phyloP scores from a whole-genome alignment of 2,888 invertebrate species.

The Punctoribates punctum region DNA sequence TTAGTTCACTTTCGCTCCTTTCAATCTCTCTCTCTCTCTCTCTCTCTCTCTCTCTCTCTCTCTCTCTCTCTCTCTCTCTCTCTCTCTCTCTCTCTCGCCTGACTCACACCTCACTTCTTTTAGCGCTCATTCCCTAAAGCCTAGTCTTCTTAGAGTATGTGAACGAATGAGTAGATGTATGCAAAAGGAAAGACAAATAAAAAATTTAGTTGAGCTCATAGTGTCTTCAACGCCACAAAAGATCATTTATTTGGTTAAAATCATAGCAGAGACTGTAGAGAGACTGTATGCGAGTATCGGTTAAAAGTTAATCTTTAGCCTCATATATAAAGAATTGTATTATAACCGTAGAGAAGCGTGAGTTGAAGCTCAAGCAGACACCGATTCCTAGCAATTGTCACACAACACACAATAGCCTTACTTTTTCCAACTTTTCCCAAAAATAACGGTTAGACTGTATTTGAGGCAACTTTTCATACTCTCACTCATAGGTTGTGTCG shows the following conservation, averaged over 20 bases:
- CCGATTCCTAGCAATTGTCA: conserved; percentile 24
- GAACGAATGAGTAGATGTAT: background rate
- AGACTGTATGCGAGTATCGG: background rate
- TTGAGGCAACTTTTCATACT: background rate
- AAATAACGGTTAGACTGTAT: background rate
- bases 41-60: background rate
- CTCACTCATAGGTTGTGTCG: conserved; percentile 8
- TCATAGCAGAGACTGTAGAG: background rate
- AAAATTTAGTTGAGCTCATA: conserved; percentile 20
- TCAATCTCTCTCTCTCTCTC: no score
- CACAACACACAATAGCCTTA: background rate
- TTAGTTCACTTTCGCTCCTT: conserved; percentile 22
- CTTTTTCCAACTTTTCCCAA: background rate
- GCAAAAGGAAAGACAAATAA: conserved; percentile 25
- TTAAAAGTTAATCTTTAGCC: conserved; percentile 22
- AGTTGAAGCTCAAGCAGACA: conserved; percentile 1
- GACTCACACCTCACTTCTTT: conserved; percentile 4
- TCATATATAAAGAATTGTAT: conserved; percentile 26
- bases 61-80: conserved; percentile 25
- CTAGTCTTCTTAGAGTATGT: background rate
- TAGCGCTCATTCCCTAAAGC: background rate
- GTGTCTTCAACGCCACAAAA: conserved; percentile 21
- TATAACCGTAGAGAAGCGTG: conserved; percentile 22
- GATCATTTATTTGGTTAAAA: conserved; percentile 27
- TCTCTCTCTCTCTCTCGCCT: conserved; percentile 21